Conservation (phyloP, 1,140 invertebrate genomes). For the Atta cephalotes region DNA sequence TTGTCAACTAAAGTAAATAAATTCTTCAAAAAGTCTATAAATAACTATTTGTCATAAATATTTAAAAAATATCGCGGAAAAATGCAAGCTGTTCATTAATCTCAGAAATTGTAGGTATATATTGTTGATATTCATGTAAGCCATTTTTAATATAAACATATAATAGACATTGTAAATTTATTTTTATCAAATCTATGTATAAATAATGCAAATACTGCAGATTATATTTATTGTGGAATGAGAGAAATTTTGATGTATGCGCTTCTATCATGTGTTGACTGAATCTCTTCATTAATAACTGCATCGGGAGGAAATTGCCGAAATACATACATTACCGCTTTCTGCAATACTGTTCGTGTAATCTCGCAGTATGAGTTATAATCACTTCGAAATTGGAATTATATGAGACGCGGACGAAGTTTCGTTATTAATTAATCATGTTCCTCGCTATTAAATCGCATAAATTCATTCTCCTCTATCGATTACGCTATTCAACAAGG, state of each 20-base stretch:
- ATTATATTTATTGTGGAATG: constrained; percentile 18
- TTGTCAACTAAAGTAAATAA: no score
- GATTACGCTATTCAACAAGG: constrained; percentile 35
- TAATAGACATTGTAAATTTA: not conserved
- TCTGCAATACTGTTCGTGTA: constrained; percentile 29
- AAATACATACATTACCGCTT: constrained; percentile 47
- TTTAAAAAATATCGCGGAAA: not conserved
- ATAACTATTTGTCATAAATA: not conserved
- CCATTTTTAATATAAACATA: not conserved
- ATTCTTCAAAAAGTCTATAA: not conserved
- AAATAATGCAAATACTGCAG: not conserved
- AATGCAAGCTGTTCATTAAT: not conserved
- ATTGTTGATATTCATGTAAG: not conserved
- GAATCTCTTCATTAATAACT: constrained; percentile 32
- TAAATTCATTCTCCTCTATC: constrained; percentile 45
- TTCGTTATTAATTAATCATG: constrained; percentile 60
- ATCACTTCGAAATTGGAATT: constrained; percentile 61
- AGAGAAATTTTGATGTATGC: not conserved
- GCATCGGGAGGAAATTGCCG: constrained; percentile 42
- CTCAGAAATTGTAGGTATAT: not conserved
- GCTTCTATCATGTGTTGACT: constrained; percentile 6
- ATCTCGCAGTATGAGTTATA: constrained; percentile 44
- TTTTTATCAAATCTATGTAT: not conserved
- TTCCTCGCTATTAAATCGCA: constrained; percentile 17
- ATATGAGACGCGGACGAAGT: constrained; percentile 47